These are phyloP conservation scores for Himalopsyche phryganea DNA, from an alignment of 1,140 invertebrate genomes.

Conservation along the genomic window DNA sequence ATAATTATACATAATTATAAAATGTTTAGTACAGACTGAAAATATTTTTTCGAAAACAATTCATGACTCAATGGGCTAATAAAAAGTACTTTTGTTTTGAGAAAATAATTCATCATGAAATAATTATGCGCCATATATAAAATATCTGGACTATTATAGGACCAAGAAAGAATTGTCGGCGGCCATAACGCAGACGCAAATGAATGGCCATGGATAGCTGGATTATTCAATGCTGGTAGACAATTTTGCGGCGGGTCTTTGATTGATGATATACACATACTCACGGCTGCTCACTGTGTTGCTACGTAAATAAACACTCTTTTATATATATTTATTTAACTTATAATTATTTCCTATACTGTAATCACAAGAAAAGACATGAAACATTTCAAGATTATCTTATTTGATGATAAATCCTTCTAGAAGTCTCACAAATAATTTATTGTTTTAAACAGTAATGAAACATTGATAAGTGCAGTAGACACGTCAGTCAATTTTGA, in stretches of 20 bases:
- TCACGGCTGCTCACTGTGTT: slow-evolving; percentile 89
- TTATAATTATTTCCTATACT: too few relatives aligned
- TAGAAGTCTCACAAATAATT: slow-evolving; percentile 5
- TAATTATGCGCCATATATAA: too few relatives aligned
- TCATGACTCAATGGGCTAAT: too few relatives aligned
- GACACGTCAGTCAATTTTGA: too few relatives aligned
- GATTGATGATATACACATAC: slow-evolving; percentile 75
- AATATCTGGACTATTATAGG: slow-evolving; percentile 54
- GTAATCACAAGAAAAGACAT: too few relatives aligned
- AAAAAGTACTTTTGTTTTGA: too few relatives aligned
- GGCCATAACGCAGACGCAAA: slow-evolving; percentile 74
- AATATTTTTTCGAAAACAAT: too few relatives aligned
- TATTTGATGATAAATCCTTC: background rate
- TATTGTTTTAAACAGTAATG: too few relatives aligned
- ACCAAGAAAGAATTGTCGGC: slow-evolving; percentile 78
- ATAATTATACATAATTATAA: too few relatives aligned
- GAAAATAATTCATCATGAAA: too few relatives aligned
- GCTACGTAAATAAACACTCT: slow-evolving; percentile 67
- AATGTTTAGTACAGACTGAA: too few relatives aligned
- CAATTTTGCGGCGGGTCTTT: slow-evolving; percentile 90
- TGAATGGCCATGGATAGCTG: slow-evolving; percentile 85
- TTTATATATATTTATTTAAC: background rate
- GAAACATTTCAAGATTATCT: background rate
- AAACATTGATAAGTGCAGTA: too few relatives aligned
- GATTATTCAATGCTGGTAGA: slow-evolving; percentile 74